These are phyloP conservation scores for Semibalanus balanoides DNA, from an alignment of 1,140 invertebrate genomes.

Conservation along the genomic window DNA sequence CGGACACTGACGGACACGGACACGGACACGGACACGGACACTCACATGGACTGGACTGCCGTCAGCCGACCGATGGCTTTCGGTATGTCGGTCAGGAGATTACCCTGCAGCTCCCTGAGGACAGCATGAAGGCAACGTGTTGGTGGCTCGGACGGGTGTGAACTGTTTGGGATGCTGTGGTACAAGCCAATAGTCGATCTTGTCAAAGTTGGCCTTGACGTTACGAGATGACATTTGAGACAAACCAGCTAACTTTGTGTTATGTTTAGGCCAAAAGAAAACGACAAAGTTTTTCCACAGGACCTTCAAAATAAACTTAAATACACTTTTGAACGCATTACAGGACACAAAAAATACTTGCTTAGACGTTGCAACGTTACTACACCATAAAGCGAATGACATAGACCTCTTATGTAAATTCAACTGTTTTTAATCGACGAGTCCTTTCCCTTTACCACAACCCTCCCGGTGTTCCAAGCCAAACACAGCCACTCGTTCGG, in stretches of 20 bases:
- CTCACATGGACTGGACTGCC: not conserved
- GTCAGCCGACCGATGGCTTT: not conserved
- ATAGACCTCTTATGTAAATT: too few species aligned
- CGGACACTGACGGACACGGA: slow-evolving; percentile 26
- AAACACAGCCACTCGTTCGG: not conserved
- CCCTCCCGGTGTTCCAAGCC: not conserved
- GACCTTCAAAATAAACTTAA: not conserved
- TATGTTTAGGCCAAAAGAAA: too few species aligned
- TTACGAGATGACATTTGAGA: not conserved
- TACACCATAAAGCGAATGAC: too few species aligned
- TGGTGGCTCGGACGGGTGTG: not conserved
- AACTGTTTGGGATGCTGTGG: not conserved
- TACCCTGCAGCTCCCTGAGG: not conserved
- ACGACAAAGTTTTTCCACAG: not conserved
- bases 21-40: slow-evolving; percentile 25
- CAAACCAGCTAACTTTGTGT: not conserved
- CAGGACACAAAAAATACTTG: not conserved
- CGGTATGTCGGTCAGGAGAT: not conserved
- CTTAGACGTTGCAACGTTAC: too few species aligned
- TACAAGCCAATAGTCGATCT: not conserved
- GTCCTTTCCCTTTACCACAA: not conserved
- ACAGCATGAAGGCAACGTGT: not conserved
- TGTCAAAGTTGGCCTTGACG: not conserved
- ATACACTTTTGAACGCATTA: not conserved
- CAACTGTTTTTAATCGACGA: not conserved